Conservation (phyloP, 2,888 invertebrate species). For the Cepaea hortensis region DNA sequence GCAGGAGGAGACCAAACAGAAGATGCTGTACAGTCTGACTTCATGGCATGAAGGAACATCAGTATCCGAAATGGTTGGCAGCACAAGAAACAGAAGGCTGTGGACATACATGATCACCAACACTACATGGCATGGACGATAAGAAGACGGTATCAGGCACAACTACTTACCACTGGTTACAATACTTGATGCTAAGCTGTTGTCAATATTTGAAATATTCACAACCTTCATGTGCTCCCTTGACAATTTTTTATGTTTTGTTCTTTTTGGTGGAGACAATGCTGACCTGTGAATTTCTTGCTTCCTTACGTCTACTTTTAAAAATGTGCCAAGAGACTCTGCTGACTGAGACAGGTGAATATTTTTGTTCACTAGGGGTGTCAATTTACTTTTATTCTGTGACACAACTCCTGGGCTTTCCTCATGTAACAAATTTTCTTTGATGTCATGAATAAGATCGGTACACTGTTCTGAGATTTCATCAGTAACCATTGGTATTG, state of each 20-base stretch:
- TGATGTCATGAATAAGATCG: not conserved
- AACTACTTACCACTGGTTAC: not conserved
- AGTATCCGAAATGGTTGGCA: no score
- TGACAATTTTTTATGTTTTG: not conserved
- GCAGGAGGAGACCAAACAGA: no score
- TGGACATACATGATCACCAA: no score
- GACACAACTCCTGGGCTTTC: not conserved
- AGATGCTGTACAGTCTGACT: no score
- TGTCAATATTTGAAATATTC: not conserved
- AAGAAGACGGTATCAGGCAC: no score
- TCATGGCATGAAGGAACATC: no score
- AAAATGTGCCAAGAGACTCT: not conserved
- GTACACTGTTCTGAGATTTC: not conserved
- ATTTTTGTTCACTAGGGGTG: no score
- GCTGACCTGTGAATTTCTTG: not conserved
- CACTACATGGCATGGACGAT: no score
- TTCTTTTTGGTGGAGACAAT: not conserved
- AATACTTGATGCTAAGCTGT: not conserved
- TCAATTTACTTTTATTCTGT: not conserved
- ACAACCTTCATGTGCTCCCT: not conserved
- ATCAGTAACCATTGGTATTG: not conserved
- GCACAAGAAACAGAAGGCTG: no score
- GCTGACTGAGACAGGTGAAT: no score
- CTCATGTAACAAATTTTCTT: not conserved
- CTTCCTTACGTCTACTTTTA: not conserved